These are phyloP conservation scores for Sebastes itinus DNA, from an alignment of 2,797 vertebrate species.

Conservation along the genomic window DNA sequence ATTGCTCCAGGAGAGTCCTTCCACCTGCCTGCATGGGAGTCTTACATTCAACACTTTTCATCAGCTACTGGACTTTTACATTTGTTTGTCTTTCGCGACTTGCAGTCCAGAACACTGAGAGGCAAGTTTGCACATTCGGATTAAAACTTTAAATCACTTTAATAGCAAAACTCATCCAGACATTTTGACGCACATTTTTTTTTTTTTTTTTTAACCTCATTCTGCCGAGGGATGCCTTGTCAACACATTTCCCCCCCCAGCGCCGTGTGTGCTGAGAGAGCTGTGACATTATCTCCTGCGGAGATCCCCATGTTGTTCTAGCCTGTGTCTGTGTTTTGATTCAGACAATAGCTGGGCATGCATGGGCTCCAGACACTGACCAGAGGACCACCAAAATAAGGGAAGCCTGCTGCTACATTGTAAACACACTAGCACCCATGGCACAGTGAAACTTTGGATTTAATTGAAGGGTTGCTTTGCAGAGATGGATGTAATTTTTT, in stretches of 20 bases:
- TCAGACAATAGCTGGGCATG: slow-evolving; percentile 77
- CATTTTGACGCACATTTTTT: slow-evolving; percentile 9
- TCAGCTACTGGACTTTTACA: slow-evolving; percentile 34
- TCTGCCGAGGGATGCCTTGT: slow-evolving; percentile 58
- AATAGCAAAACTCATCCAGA: slow-evolving; percentile 23
- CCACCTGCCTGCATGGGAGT: slow-evolving; percentile 50
- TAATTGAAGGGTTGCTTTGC: neutral
- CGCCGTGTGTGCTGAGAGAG: slow-evolving; percentile 68
- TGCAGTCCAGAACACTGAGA: slow-evolving; percentile 54
- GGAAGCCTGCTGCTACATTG: slow-evolving; percentile 48
- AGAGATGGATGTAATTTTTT: slow-evolving; percentile 20
- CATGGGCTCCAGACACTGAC: slow-evolving; percentile 73
- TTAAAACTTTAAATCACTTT: slow-evolving; percentile 25
- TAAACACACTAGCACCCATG: slow-evolving; percentile 53
- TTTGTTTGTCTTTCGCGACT: slow-evolving; percentile 37
- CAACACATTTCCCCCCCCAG: slow-evolving; percentile 61
- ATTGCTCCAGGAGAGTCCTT: slow-evolving; percentile 72
- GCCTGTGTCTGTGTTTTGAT: slow-evolving; percentile 84
- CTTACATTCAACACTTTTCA: slow-evolving; percentile 46
- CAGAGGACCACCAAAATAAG: slow-evolving; percentile 74
- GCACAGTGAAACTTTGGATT: slow-evolving; percentile 44
- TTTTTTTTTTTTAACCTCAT: slow-evolving; percentile 22
- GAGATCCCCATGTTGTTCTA: slow-evolving; percentile 79
- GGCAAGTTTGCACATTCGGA: slow-evolving; percentile 47
- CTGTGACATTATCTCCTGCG: slow-evolving; percentile 76